Evolutionary conservation across 2,797 vertebrate species (phyloP), one percentile per base, ranked within the genome.

Genomic region (Coreius guichenoti): DNA sequence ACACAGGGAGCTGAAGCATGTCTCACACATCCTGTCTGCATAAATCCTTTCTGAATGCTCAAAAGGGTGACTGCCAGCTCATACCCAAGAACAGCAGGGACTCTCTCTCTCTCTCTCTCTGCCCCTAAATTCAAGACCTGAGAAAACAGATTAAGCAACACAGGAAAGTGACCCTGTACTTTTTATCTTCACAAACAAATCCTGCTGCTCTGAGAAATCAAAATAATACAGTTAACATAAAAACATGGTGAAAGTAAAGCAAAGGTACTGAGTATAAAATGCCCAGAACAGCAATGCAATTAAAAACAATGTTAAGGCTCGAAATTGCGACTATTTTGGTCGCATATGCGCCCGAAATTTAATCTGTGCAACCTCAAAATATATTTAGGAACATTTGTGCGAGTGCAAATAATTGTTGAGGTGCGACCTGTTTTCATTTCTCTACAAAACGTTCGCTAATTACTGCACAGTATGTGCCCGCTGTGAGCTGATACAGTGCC

Each of bases 21-120:
- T 93, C 90, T 92, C 88, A 89, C 90, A 89, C 91, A 82, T 90
- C 89, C 89, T 91, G 90, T 90, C 87, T 89, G 91, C 92, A 78
- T 78, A 87, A 88, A 89, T 90, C 87, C 88, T 84, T 91, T 83
- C 83, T 90, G 77, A 67, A 78, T 21, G 5, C 54, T 67, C 19
- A 81, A 4, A 67, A 11, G 12, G 8, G 51, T 88, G 85, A 89
- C 87, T 85, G 56, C 68, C 82, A 73, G 43, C 47, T 84, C 36
- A 74, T 43, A 82, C n/a, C 33, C 36, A 11, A 86, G 49, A 84
- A 61, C 75, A 72, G 83, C 65, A 84, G 49, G 65, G 17, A 29
- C 83, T 84, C 36, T 45, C 43, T 36, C 26, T 23, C 65, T 67
- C 13, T 68, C 36, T 45, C 39, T 17, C n/a, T 5, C 13, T 47